A percentile compares a stretch with the other conserved stretches of the same genome.
These are phyloP conservation scores for Peromyscus californicus DNA, from an alignment of 2,113 vertebrate genomes.

Conservation along the genomic window DNA sequence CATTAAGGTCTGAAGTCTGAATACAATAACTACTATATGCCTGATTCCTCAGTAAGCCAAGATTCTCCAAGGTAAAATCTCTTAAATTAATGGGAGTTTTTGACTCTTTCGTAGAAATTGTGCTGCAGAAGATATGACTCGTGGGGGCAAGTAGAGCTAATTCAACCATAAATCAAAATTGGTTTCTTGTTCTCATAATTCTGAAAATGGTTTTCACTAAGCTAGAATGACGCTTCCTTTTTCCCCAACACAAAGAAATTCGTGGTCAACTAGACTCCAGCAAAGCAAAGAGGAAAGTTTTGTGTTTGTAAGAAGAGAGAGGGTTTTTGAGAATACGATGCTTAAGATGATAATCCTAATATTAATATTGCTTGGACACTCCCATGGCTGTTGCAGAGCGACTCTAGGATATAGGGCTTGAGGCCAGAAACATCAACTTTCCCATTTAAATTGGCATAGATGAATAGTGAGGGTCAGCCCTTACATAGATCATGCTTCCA, in stretches of 20 bases:
- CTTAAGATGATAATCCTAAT: neutral
- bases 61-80: neutral
- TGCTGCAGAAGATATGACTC: neutral
- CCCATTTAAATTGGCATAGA: constrained; percentile 55
- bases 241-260: neutral
- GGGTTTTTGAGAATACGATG: neutral
- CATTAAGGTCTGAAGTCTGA: constrained; percentile 25
- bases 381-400: neutral
- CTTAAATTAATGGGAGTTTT: constrained; percentile 15
- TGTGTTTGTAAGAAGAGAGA: neutral
- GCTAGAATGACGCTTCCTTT: neutral
- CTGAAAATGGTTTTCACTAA: neutral
- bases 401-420: constrained; percentile 8
- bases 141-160: neutral
- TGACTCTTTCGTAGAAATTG: neutral
- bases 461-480: constrained; percentile 30
- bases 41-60: neutral
- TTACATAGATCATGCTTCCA: constrained; percentile 42
- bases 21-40: neutral
- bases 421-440: constrained; percentile 52
- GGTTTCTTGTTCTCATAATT: constrained; percentile 28
- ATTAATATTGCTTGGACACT: constrained; percentile 15
- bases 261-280: neutral
- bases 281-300: neutral
- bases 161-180: neutral